Conservation (phyloP, 1,140 invertebrate genomes). For the Achroia grisella region DNA sequence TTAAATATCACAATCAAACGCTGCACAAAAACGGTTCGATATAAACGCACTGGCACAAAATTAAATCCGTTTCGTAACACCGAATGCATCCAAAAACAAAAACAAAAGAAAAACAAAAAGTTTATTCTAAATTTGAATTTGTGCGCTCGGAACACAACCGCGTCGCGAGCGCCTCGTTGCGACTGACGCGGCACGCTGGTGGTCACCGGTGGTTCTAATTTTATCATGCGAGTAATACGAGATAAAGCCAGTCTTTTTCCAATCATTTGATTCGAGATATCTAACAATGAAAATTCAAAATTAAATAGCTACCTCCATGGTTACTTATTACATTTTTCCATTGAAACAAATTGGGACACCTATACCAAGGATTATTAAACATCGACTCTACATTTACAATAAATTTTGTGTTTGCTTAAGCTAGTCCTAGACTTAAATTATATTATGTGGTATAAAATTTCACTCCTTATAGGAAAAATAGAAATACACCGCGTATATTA, state of each 20-base stretch:
- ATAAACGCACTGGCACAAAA: conserved; percentile 45
- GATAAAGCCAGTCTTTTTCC: conserved; percentile 65
- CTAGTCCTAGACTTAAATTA: too few species aligned
- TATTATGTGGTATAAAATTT: too few species aligned
- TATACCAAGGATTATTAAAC: too few species aligned
- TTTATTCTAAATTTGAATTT: conserved; percentile 25
- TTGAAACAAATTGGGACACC: too few species aligned
- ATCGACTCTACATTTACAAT: too few species aligned
- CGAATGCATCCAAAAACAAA: conserved; percentile 19
- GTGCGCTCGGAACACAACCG: conserved; percentile 6
- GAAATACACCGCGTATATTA: too few species aligned
- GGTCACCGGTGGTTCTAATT: conserved; percentile 56
- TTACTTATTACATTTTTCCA: too few species aligned
- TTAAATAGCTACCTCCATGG: too few species aligned
- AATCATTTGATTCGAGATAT: conserved; percentile 49
- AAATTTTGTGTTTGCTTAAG: too few species aligned
- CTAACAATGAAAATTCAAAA: too few species aligned
- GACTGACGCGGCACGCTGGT: conserved; percentile 48
- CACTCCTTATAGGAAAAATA: too few species aligned
- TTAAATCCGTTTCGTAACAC: conserved; percentile 47
- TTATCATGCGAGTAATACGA: conserved; percentile 68
- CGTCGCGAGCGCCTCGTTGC: conserved; percentile 34
- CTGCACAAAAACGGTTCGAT: conserved; percentile 36
- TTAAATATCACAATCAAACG: conserved; percentile 24
- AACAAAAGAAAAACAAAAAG: conserved; percentile 33